Evolutionary conservation across 1,140 invertebrate genomes (phyloP).

Genomic region (Acromyrmex echinatior): DNA sequence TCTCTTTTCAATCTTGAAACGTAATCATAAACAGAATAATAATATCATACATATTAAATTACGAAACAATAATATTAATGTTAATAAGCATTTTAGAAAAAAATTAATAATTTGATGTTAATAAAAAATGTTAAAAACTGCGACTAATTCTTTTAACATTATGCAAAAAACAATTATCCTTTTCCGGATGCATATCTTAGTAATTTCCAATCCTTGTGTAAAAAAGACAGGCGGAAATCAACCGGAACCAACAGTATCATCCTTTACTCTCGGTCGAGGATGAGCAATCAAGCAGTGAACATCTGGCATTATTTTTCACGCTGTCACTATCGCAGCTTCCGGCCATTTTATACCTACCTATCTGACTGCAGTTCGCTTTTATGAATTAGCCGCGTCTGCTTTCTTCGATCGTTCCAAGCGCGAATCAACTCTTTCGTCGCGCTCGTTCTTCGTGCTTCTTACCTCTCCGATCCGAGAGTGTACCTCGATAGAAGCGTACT

Average conservation of each 20-base stretch:
- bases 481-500: conserved; percentile 6
- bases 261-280: conserved; percentile 27
- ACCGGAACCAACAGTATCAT: conserved; percentile 21
- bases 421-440: conserved; percentile 44
- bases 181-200: not conserved
- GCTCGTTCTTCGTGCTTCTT: conserved; percentile 24
- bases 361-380: not conserved
- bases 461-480: conserved; percentile 5
- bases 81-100: no score
- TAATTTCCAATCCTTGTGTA: not conserved
- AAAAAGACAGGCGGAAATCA: not conserved
- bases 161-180: not conserved
- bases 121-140: no score
- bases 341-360: conserved; percentile 40
- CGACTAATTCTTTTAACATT: not conserved
- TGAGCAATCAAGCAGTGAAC: conserved; percentile 40
- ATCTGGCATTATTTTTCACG: conserved; percentile 46
- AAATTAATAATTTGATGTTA: no score
- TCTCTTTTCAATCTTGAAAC: no score
- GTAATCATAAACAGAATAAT: no score
- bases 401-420: conserved; percentile 15
- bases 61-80: no score
- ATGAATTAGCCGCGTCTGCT: conserved; percentile 37
- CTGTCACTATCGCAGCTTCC: conserved; percentile 38
- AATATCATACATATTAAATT: no score